A percentile compares a stretch with the other conserved stretches of the same genome.
Evolutionary conservation across 2,113 vertebrate species (phyloP).

Genomic region (Pygoscelis antarcticus): DNA sequence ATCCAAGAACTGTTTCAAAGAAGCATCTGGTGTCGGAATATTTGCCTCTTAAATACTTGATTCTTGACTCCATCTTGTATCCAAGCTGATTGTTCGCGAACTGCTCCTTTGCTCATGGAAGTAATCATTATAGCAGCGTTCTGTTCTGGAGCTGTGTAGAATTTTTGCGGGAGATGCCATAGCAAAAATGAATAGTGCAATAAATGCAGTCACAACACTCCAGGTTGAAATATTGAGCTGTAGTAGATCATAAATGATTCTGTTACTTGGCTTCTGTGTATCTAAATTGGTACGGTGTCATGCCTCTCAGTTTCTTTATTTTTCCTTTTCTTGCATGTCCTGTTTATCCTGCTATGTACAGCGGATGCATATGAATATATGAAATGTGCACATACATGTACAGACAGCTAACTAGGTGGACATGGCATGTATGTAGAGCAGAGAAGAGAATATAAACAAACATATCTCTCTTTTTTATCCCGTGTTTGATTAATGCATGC

Average conservation of each 20-base stretch:
- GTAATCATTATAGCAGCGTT: background rate
- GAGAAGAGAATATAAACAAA: background rate
- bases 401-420: background rate
- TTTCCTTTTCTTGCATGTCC: background rate
- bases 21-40: background rate
- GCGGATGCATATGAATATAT: background rate
- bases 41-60: slow-evolving; percentile 28
- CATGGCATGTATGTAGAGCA: background rate
- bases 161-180: background rate
- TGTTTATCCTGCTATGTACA: background rate
- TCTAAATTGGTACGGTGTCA: background rate
- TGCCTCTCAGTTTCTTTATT: background rate
- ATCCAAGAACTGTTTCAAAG: background rate
- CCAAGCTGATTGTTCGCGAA: background rate
- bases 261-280: background rate
- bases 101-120: background rate
- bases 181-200: background rate
- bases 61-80: slow-evolving; percentile 68
- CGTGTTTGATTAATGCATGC: background rate
- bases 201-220: background rate
- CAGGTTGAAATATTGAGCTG: background rate
- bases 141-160: background rate
- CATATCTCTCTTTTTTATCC: background rate
- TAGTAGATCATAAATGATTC: background rate
- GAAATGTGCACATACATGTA: background rate